phyloP scores from a whole-genome alignment of 2,113 vertebrate species.

The Pongo pygmaeus region DNA sequence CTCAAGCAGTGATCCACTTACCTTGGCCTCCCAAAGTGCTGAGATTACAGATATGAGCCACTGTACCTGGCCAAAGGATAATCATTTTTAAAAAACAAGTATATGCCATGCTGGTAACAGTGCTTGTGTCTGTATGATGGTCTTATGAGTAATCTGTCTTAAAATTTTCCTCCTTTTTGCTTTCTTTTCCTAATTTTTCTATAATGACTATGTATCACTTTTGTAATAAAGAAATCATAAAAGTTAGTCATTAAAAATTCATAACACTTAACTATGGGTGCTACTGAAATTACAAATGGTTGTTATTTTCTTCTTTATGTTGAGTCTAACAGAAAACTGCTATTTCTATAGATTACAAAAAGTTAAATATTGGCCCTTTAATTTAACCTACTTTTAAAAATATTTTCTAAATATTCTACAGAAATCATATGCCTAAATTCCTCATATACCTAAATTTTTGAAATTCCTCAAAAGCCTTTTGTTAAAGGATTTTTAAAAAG shows the following conservation, averaged over 20 bases:
- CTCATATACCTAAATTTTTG: not conserved
- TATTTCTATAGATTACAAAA: not conserved
- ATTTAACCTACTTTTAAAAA: not conserved
- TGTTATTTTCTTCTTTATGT: not conserved
- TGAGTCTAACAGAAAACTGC: not conserved
- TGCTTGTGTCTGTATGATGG: not conserved
- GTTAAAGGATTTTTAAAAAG: not conserved
- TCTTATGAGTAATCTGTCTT: not conserved
- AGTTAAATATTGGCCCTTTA: not conserved
- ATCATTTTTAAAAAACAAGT: not conserved
- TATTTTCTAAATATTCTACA: not conserved
- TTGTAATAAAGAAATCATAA: not conserved
- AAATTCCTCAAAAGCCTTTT: not conserved
- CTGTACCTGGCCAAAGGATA: too few relatives aligned
- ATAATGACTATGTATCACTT: not conserved
- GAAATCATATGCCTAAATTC: not conserved
- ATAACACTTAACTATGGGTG: not conserved
- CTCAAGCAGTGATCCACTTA: too few relatives aligned
- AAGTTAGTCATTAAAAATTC: not conserved
- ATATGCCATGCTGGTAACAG: fast-evolving
- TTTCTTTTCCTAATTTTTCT: not conserved
- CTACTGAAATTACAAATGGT: not conserved
- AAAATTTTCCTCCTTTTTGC: not conserved
- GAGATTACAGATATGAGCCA: too few relatives aligned
- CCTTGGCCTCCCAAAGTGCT: too few relatives aligned